Evolutionary conservation across 2,113 vertebrate genomes (phyloP).

Genomic region (Galbula dea): DNA sequence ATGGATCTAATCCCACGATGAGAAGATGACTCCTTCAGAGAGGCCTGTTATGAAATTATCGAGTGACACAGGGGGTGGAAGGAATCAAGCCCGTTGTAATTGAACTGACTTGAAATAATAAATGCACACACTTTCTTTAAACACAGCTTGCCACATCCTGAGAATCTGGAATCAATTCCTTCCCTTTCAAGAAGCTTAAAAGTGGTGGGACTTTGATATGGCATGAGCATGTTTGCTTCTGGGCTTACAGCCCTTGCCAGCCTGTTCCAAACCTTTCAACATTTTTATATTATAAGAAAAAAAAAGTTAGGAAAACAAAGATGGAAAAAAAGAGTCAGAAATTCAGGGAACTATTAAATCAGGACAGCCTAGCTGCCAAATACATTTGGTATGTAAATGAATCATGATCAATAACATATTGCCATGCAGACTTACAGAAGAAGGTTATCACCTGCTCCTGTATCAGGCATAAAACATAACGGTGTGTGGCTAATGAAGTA

Average conservation of each 20-base stretch:
- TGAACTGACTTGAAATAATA: slow-evolving; percentile 73
- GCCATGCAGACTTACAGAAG: not conserved
- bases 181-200: slow-evolving; percentile 67
- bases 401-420: slow-evolving; percentile 55
- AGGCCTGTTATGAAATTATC: slow-evolving; percentile 53
- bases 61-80: slow-evolving; percentile 35
- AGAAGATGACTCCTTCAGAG: not conserved
- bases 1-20: not conserved
- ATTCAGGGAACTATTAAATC: slow-evolving; percentile 61
- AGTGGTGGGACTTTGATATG: slow-evolving; percentile 62
- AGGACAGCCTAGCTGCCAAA: slow-evolving; percentile 26
- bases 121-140: slow-evolving; percentile 67
- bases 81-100: slow-evolving; percentile 46
- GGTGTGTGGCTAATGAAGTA: slow-evolving; percentile 16
- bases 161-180: slow-evolving; percentile 68
- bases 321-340: slow-evolving; percentile 26
- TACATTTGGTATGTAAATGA: slow-evolving; percentile 41
- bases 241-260: slow-evolving; percentile 62
- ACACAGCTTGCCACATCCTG: slow-evolving; percentile 72
- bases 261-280: slow-evolving; percentile 36
- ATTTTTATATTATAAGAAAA: slow-evolving; percentile 47
- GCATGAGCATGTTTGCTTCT: slow-evolving; percentile 63
- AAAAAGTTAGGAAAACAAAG: slow-evolving; percentile 62
- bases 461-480: slow-evolving; percentile 34
- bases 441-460: slow-evolving; percentile 47